Evolutionary conservation across 1,140 invertebrate genomes (phyloP).

Genomic region (Paralvinella palmiformis): DNA sequence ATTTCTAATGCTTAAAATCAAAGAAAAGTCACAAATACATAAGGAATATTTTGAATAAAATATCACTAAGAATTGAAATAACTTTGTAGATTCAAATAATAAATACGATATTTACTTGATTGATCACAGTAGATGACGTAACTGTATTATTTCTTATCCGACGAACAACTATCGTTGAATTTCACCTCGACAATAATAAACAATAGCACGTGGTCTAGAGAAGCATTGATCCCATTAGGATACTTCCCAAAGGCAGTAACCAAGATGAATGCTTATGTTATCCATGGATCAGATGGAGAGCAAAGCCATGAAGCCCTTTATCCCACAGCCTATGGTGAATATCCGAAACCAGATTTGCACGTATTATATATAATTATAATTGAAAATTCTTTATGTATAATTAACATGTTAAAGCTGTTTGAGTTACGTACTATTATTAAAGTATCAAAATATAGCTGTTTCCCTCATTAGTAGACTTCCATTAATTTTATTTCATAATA

Average conservation of each 20-base stretch:
- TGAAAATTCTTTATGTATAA: no score
- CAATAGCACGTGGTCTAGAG: conserved; percentile 43
- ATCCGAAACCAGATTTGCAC: conserved; percentile 53
- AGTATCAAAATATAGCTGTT: no score
- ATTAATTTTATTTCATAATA: no score
- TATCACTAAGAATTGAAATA: no score
- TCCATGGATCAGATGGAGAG: conserved; percentile 51
- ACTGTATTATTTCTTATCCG: conserved; percentile 14
- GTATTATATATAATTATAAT: no score
- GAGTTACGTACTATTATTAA: no score
- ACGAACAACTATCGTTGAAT: conserved; percentile 46
- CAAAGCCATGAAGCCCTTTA: conserved; percentile 53
- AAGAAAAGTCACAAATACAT: not conserved
- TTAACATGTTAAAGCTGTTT: no score
- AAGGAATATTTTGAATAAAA: no score
- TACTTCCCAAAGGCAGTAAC: conserved; percentile 51
- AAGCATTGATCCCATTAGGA: conserved; percentile 42
- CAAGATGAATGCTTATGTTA: conserved; percentile 58
- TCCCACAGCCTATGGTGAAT: conserved; percentile 48
- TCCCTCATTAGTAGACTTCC: no score
- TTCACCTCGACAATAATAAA: conserved; percentile 37
- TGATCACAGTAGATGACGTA: not conserved
- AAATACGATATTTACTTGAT: not conserved
- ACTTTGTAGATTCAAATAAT: not conserved
- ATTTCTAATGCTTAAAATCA: not conserved